A percentile compares a stretch with the other conserved stretches of the same genome.
phyloP scores from a whole-genome alignment of 2,797 vertebrate species.

The Sebastes glaucus region DNA sequence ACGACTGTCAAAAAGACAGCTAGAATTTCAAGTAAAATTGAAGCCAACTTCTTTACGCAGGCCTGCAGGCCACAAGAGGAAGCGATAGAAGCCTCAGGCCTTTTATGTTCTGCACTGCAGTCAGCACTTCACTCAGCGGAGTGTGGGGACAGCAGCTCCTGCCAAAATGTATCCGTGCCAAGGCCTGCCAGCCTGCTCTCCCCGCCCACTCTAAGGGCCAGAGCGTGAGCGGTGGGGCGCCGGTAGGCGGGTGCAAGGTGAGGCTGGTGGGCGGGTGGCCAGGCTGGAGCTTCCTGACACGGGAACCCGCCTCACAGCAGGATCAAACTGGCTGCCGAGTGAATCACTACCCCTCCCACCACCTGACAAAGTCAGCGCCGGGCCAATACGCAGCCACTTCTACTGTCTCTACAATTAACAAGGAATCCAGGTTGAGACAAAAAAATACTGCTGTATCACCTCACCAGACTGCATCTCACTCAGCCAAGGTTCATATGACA shows the following conservation, averaged over 20 bases:
- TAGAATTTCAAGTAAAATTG: slow-evolving; percentile 56
- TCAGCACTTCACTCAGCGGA: slow-evolving; percentile 75
- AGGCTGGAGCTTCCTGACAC: slow-evolving; percentile 85
- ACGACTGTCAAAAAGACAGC: slow-evolving; percentile 57
- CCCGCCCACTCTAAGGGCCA: slow-evolving; percentile 83
- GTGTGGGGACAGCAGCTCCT: slow-evolving; percentile 78
- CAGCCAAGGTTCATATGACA: slow-evolving; percentile 29
- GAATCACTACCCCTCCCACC: slow-evolving; percentile 84
- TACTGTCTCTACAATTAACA: slow-evolving; percentile 72
- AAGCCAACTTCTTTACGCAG: slow-evolving; percentile 60
- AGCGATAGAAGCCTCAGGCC: slow-evolving; percentile 70
- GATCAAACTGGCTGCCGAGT: slow-evolving; percentile 80
- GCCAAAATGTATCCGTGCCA: slow-evolving; percentile 78
- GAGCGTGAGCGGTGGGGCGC: slow-evolving; percentile 79
- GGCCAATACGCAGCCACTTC: slow-evolving; percentile 68
- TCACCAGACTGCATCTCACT: slow-evolving; percentile 13
- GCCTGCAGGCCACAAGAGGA: slow-evolving; percentile 74
- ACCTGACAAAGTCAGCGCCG: slow-evolving; percentile 67
- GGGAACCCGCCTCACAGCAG: slow-evolving; percentile 81
- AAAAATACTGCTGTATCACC: slow-evolving; percentile 57
- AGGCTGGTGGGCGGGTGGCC: slow-evolving; percentile 83
- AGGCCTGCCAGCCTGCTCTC: slow-evolving; percentile 79
- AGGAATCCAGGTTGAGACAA: slow-evolving; percentile 56
- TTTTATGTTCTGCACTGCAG: slow-evolving; percentile 79
- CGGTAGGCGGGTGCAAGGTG: slow-evolving; percentile 82